Evolutionary conservation across 2,113 vertebrate species (phyloP).

Genomic region (Alethe diademata): DNA sequence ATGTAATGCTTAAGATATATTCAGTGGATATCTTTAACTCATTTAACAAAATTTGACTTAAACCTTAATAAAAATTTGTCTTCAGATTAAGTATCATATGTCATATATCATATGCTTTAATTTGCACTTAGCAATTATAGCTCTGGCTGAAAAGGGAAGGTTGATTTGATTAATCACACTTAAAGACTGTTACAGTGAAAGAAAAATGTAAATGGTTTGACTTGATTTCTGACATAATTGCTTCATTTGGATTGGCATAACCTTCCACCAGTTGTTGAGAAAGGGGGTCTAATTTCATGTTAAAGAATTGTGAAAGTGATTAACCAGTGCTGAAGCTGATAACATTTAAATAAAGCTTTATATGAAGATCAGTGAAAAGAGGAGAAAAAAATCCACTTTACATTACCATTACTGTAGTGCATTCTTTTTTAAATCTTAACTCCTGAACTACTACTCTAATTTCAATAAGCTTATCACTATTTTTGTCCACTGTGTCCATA

Average conservation of each 20-base stretch:
- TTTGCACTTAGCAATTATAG: constrained; percentile 72
- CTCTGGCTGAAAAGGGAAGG: constrained; percentile 55
- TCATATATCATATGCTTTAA: constrained; percentile 66
- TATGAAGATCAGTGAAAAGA: constrained; percentile 32
- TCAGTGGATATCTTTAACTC: constrained; percentile 25
- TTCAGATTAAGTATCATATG: constrained; percentile 44
- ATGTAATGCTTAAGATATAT: constrained; percentile 5
- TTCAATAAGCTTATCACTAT: background rate
- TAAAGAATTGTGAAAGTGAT: constrained; percentile 70
- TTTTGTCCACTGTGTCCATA: background rate
- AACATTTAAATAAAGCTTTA: constrained; percentile 56
- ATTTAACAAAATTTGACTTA: constrained; percentile 54
- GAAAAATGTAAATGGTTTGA: constrained; percentile 55
- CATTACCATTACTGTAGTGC: background rate
- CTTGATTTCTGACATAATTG: constrained; percentile 71
- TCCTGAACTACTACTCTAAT: background rate
- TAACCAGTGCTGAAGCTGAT: constrained; percentile 30
- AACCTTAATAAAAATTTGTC: constrained; percentile 57
- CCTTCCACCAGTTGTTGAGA: constrained; percentile 39
- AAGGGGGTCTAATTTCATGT: constrained; percentile 45
- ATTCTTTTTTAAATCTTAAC: background rate
- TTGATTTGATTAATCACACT: constrained; percentile 79
- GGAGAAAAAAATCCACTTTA: constrained; percentile 14
- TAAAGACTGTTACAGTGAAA: constrained; percentile 55
- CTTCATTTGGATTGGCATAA: constrained; percentile 60